A percentile compares a stretch with the other conserved stretches of the same genome.
Conservation (phyloP, 2,113 vertebrate species). For the Campylorhamphus procurvoides region DNA sequence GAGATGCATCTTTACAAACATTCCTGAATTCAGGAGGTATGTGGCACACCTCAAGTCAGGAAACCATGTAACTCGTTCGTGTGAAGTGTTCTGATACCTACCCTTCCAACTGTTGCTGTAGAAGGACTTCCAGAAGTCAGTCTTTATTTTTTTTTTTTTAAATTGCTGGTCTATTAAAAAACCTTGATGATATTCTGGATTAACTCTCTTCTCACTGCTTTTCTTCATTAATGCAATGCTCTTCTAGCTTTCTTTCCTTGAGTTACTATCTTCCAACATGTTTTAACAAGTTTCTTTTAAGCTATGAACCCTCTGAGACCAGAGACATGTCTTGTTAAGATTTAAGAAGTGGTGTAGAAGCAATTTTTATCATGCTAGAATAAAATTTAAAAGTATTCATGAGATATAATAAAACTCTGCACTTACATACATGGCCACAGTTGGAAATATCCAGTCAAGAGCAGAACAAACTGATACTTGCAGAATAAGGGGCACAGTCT, state of each 20-base stretch:
- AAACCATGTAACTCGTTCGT: background rate
- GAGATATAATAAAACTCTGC: background rate
- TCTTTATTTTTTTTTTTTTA: background rate
- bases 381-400: conserved; percentile 10
- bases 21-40: background rate
- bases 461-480: background rate
- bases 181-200: background rate
- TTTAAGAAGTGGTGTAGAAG: conserved; percentile 1
- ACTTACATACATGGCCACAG: background rate
- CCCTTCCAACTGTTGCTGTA: background rate
- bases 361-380: background rate
- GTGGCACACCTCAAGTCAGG: background rate
- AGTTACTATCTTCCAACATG: background rate
- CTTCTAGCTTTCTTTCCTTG: background rate
- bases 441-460: background rate
- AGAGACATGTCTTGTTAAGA: conserved; percentile 2
- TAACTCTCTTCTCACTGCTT: background rate
- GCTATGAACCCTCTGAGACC: background rate
- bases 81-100: background rate
- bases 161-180: background rate
- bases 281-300: conserved; percentile 34
- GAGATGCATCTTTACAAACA: background rate
- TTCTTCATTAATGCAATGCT: background rate
- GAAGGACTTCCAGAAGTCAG: background rate
- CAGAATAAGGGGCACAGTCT: background rate